A percentile compares a stretch with the other conserved stretches of the same genome.
phyloP scores from a whole-genome alignment of 2,888 invertebrate species.

The Sussaba pulchella region DNA sequence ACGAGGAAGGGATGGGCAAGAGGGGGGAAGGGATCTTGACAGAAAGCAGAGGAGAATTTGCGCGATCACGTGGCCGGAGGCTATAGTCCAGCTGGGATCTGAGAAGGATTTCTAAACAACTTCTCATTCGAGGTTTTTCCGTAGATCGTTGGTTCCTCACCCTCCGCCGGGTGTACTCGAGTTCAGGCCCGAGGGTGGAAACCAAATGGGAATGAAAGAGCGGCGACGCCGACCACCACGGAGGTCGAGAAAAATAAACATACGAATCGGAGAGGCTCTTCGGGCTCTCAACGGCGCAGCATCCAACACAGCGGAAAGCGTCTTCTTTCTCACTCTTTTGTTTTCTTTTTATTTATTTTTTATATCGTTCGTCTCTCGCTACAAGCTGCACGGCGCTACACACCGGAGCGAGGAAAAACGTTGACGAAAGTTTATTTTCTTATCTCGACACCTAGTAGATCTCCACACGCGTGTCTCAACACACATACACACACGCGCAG shows the following conservation, averaged over 20 bases:
- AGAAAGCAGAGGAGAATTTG: slow-evolving; percentile 21
- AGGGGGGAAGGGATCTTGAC: neutral
- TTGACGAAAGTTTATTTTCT: slow-evolving; percentile 77
- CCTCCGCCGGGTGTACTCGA: neutral
- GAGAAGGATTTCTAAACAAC: slow-evolving; percentile 48
- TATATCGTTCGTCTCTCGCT: neutral
- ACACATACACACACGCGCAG: too few species aligned
- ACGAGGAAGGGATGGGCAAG: too few species aligned
- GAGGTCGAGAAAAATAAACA: slow-evolving; percentile 73
- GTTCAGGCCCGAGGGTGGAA: slow-evolving; percentile 32
- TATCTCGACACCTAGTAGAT: slow-evolving; percentile 71
- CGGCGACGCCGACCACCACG: slow-evolving; percentile 58
- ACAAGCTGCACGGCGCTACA: neutral
- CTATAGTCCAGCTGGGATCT: slow-evolving; percentile 29
- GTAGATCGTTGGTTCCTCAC: slow-evolving; percentile 58
- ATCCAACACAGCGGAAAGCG: neutral
- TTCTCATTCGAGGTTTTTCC: slow-evolving; percentile 44
- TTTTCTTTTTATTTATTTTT: neutral
- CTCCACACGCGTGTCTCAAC: slow-evolving; percentile 1
- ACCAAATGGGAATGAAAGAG: slow-evolving; percentile 51
- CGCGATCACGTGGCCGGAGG: slow-evolving; percentile 31
- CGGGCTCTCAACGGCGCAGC: slow-evolving; percentile 42
- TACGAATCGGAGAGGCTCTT: slow-evolving; percentile 44
- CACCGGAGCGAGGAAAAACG: slow-evolving; percentile 19
- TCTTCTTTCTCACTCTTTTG: slow-evolving; percentile 28